Base-by-base conservation (phyloP, 2,797 vertebrate species). In the Myotis myotis region DNA sequence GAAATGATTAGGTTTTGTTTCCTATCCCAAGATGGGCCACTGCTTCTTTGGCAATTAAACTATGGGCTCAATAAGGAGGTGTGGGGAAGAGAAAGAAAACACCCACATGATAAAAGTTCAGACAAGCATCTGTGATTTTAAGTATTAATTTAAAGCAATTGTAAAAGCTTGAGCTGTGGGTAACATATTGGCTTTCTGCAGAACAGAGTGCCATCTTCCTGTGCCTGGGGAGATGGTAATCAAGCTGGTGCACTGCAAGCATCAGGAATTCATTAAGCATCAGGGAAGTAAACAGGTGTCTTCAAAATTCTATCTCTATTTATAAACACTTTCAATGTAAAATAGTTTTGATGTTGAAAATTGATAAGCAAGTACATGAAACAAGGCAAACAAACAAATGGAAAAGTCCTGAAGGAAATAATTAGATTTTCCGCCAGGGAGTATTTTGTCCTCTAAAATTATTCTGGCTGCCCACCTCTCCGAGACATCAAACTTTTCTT, bases 61-160 rank as follows among this genome's bases (percentile, higher is more conserved):
- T 71, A 13, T 53, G 66, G 68, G 22, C 3, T 49, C 13, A 68
- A 23, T 72, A 15, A 5, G 6, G 4, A 6, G 6, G 3, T 78
- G 0, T 2, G 17, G n/a, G 62, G 36, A 22, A 13, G 6, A 4
- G 60, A n/a, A 38, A 62, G 5, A 33, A 10, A 30, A 57, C 2
- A 60, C 0, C 4, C 5, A 64, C 28, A 25, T 47, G 47, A 66
- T 75, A 57, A 38, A 89, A 87, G 41, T 81, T 90, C 16, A 74
- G 28, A 92, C 71, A 57, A 53, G 19, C 38, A 28, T 80, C 72
- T 89, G 71, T 71, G 70, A 83, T 51, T 89, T 95, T 91, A 94
- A 94, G 83, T 79, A 91, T 92, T 89, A 91, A 93, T 81, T 88
- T 88, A 49, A 84, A 89, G 57, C 19, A 75, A 36, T 71, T 86